Conservation (phyloP, 2,113 vertebrate genomes). For the Zosterops japonicus region DNA sequence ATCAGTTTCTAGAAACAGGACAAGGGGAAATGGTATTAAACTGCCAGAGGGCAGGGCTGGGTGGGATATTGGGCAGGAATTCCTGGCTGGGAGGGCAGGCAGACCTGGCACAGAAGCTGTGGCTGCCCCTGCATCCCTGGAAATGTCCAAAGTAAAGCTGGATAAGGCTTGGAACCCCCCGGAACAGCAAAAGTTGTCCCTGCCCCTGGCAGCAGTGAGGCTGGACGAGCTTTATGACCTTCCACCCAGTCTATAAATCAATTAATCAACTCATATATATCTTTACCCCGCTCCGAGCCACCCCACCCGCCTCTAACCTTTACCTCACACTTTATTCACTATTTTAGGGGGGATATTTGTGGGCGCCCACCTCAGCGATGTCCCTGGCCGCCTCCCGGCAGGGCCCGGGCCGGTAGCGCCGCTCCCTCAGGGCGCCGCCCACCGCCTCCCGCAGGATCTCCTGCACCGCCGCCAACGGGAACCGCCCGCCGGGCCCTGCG, state of each 20-base stretch:
- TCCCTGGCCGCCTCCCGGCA: slow-evolving; percentile 85
- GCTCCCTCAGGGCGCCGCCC: slow-evolving; percentile 78
- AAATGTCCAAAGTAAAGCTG: not conserved
- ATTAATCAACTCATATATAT: accelerated
- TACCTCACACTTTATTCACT: accelerated
- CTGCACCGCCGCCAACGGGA: slow-evolving; percentile 76
- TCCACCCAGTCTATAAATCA: not conserved
- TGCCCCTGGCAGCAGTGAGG: not conserved
- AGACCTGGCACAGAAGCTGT: accelerated
- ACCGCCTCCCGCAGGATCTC: slow-evolving; percentile 87
- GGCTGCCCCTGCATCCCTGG: not conserved
- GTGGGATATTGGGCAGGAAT: not conserved
- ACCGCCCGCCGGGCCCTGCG: slow-evolving; percentile 76
- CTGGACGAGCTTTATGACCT: not conserved
- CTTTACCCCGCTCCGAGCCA: accelerated
- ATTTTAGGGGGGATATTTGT: not conserved
- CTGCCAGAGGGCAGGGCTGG: accelerated
- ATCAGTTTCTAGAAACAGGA: not conserved
- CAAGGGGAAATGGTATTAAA: not conserved
- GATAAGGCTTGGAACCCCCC: not conserved
- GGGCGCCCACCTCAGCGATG: slow-evolving; percentile 79
- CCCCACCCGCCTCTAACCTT: not conserved
- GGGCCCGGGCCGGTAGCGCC: slow-evolving; percentile 81
- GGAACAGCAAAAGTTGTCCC: not conserved
- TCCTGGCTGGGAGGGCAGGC: not conserved